Percentiles rank a stretch among this genome's conserved stretches.
Evolutionary conservation across 2,113 vertebrate genomes (phyloP).

Genomic region (Clarias batrachus): DNA sequence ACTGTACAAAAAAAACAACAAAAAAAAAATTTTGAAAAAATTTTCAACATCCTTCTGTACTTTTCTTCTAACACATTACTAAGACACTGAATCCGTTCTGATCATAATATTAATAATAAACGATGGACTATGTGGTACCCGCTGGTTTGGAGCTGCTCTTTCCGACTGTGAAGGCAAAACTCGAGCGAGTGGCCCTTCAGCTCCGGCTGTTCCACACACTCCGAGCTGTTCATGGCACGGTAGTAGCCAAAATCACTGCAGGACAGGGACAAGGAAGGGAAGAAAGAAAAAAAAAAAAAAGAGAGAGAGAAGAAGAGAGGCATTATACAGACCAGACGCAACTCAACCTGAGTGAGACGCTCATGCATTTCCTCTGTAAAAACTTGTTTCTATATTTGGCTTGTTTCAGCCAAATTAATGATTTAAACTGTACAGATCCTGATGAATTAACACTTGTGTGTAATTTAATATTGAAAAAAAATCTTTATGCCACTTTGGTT

Average conservation of each 20-base stretch:
- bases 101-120: background rate
- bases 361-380: background rate
- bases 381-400: background rate
- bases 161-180: conserved; percentile 83
- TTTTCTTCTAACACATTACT: background rate
- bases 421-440: background rate
- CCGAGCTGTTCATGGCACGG: conserved; percentile 81
- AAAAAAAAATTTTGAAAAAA: no score
- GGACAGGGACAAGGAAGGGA: background rate
- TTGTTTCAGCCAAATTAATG: background rate
- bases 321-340: background rate
- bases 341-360: background rate
- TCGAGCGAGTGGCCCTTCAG: conserved; percentile 82
- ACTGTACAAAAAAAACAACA: conserved; percentile 64
- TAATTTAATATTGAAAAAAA: background rate
- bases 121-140: conserved; percentile 69
- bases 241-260: conserved; percentile 91
- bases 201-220: conserved; percentile 87
- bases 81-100: background rate
- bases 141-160: conserved; percentile 82
- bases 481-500: background rate
- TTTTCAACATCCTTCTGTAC: background rate
- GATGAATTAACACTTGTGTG: no score
- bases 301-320: background rate
- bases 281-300: no score